Base-by-base conservation (phyloP, 1,140 invertebrate genomes). In the Eulimnadia texana region DNA sequence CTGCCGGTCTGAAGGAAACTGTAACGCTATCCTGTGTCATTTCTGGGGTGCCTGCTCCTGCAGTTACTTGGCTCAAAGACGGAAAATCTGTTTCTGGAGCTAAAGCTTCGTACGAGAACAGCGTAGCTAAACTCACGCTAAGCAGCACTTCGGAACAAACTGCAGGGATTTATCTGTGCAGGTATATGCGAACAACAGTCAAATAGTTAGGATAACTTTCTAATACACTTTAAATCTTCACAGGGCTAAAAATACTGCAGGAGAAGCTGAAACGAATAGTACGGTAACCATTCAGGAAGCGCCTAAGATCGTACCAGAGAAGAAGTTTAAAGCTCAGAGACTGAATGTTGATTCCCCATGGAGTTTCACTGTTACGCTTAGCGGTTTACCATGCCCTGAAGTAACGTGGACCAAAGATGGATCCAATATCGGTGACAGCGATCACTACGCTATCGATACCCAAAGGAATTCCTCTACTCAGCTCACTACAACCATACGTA, bases 31-130 rank as follows among this genome's bases (percentile, higher is more conserved):
- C 79, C 19, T 84, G 88, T 69, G 81, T 87, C 51, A 84, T 89
- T 67, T 82, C 81, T 61, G 93, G 89, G n/a, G 74, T 82, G 67
- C 90, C 92, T 2, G 74, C 79, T 70, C 92, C 93, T n/a, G 83
- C 80, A 66, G 81, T 93, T 3, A 81, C 78, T 64, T 96, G 92
- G 92, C 82, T 75, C 2, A 79, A 74, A 57, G 72, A 80, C 65
- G 72, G 68, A 1, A 73, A 73, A 59, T 58, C 68, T 0, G 67
- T 78, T 6, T 74, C 71, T 51, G 70, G 70, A 27, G 72, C 70
- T 25, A 77, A 73, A 57, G 79, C 80, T 13, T 79, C 77, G 11
- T 88, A 85, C 65, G 80, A 86, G 64, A 83, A 88, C 65, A 79
- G 84, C 62, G 76, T 88, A 11, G 85, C 86, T 53, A n/a, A n/a